Evolutionary conservation across 1,140 invertebrate genomes (phyloP).

Genomic region (Euwallacea fornicatus): DNA sequence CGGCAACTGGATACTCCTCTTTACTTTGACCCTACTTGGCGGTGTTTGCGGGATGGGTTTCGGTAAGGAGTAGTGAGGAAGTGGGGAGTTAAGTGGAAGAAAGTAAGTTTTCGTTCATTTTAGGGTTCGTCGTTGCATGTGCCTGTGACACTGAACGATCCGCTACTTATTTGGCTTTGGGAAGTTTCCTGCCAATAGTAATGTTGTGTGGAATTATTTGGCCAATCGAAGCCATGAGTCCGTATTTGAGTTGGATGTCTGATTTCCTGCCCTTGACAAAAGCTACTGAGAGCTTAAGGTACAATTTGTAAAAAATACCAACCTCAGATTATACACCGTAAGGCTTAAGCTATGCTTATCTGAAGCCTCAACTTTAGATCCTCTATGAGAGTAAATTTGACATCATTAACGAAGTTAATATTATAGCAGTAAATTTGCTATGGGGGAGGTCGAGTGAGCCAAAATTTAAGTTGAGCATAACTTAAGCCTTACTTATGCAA

Average conservation of each 20-base stretch:
- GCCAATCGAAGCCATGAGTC: conserved; percentile 84
- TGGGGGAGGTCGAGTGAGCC: no score
- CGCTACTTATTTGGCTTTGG: conserved; percentile 89
- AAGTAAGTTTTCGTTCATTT: conserved; percentile 34
- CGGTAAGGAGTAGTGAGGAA: conserved; percentile 52
- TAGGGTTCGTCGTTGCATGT: conserved; percentile 86
- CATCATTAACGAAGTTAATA: no score
- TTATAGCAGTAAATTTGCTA: no score
- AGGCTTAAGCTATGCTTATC: no score
- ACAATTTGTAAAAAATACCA: neutral
- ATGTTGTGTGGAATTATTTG: conserved; percentile 86
- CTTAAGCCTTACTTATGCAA: no score
- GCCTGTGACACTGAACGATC: conserved; percentile 87
- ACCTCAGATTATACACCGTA: neutral
- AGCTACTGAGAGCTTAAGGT: conserved; percentile 86
- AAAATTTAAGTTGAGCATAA: no score
- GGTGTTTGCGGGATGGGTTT: conserved; percentile 94
- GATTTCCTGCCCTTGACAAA: conserved; percentile 85
- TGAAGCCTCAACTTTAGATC: no score
- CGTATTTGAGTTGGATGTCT: conserved; percentile 74
- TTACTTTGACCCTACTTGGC: conserved; percentile 75
- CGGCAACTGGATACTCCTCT: conserved; percentile 76
- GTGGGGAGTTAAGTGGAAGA: neutral
- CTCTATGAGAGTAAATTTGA: no score
- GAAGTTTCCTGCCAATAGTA: conserved; percentile 90